Evolutionary conservation across 1,140 invertebrate genomes (phyloP), one percentile per base, ranked within the genome.

Genomic region (Drosophila tropicalis): DNA sequence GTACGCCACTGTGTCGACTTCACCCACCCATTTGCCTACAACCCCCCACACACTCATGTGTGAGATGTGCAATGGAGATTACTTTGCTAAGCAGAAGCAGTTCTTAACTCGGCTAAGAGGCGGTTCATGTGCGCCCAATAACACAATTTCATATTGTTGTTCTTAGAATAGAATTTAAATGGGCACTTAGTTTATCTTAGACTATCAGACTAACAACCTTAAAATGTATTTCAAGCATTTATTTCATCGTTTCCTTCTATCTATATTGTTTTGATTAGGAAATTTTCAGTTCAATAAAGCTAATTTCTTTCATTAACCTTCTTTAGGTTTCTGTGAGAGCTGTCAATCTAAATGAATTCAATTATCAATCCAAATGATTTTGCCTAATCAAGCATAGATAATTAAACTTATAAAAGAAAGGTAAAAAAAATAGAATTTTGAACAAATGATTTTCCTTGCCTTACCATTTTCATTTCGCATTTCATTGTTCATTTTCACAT

Each of bases 1-100:
- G 78, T 72, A 67, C 74, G 74, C 10, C 81, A 86, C 82, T 81
- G 83, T 85, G 63, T 51, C 57, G 71, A 58, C 56, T 22, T 12
- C 56, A 29, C 10, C 17, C 44, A 22, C 22, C 22, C 22, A 22
- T 22, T 22, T 22, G 22, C 22, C 22, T n/a, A n/a, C 22, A 1
- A 29, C 0, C 29, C 29, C 29, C 29, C 29, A 29, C 25, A 29
- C 44, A 22, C 12, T 36, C 7, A 22, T 25, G 17, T 57, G 63
- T 62, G 44, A 29, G 36, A 34, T 58, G 10, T 71, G 17, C n/a
- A 40, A 34, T 51, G 54, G 25, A 55, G 47, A n/a, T 19, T 57
- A 19, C 5, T 2, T 36, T 36, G 0, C 41, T 47, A 4, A 29
- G 32, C 1, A 44, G 10, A 2, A 39, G 39, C 10, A 10, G 17